These are phyloP conservation scores for Helicoverpa assulta DNA, from an alignment of 2,888 invertebrate genomes.

Conservation along the genomic window DNA sequence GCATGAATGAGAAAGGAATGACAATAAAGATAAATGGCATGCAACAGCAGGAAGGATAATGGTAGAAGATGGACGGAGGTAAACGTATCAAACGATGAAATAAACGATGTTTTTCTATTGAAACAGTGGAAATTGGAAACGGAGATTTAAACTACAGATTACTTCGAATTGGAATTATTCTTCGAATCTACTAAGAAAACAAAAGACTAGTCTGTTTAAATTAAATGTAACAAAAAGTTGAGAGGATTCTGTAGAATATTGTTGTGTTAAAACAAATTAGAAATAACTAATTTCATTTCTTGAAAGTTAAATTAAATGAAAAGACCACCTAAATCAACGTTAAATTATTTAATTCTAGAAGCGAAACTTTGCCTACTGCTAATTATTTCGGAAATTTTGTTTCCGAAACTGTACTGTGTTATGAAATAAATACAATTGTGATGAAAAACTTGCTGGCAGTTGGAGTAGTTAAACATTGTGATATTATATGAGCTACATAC, in stretches of 20 bases:
- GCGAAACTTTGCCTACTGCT: slow-evolving; percentile 20
- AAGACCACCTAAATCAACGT: slow-evolving; percentile 36
- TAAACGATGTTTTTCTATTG: not conserved
- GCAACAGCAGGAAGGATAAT: not conserved
- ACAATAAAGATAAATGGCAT: slow-evolving; percentile 14
- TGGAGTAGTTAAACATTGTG: not conserved
- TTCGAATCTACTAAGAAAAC: too few relatives aligned
- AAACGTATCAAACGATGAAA: not conserved
- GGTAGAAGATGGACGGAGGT: not conserved
- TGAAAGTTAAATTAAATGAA: slow-evolving; percentile 33
- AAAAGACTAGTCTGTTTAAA: too few relatives aligned
- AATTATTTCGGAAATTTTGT: slow-evolving; percentile 18
- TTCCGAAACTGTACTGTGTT: not conserved
- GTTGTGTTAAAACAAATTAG: slow-evolving; percentile 24
- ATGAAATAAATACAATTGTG: not conserved
- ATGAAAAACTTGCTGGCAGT: not conserved
- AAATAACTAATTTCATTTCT: slow-evolving; percentile 45
- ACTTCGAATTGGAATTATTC: too few relatives aligned
- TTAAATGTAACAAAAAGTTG: not conserved
- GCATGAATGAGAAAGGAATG: slow-evolving; percentile 2
- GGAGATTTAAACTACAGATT: not conserved
- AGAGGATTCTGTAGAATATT: not conserved
- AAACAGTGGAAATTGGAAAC: not conserved
- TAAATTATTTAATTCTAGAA: slow-evolving; percentile 28
- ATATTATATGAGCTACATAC: not conserved